Base-by-base conservation (phyloP, 2,888 invertebrate genomes). In the Nysson spinosus region DNA sequence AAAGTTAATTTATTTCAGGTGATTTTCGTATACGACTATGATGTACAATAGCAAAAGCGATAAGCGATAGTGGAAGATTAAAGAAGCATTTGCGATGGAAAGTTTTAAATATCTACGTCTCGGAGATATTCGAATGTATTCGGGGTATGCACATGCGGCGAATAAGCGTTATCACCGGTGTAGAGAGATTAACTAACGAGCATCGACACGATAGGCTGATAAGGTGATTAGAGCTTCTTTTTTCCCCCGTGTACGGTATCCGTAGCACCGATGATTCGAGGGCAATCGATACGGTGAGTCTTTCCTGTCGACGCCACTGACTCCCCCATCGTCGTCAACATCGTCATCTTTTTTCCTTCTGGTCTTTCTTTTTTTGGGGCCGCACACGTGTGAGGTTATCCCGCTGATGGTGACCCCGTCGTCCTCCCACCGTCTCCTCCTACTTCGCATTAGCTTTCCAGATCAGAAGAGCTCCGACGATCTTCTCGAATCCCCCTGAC, bases 311-410 rank as follows among this genome's bases (percentile, higher is more conserved):
- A 52, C 66, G 61, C 60, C 49, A 49, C 17, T 56, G 67, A 26
- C 37, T 54, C 47, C 42, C 24, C 47, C 52, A 34, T 30, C 43
- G 39, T 20, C 49, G 32, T 43, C 32, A 17, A 12, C 51, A 34
- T 9, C 43, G 47, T 22, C 43, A 17, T 35, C 55, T 26, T 42
- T 57, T 24, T 40, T 42, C 35, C 39, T 37, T 43, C 51, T 40
- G 20, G 35, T 19, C 40, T 39, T 43, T 55, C 34, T 51, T 57
- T 77, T 78, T 79, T 80, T 78, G 60, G 75, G 79, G 62, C 62
- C 78, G 75, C 80, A 80, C 84, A 82, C 83, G 83, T 82, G 83
- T 80, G 79, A 77, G 82, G 81, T 82, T 80, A 82, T 82, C 82
- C 80, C 77, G 69, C 56, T 72, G 75, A 78, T 69, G 75, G 78